Base-by-base conservation (phyloP, 2,113 vertebrate genomes). In the Dolichotis patagonum region DNA sequence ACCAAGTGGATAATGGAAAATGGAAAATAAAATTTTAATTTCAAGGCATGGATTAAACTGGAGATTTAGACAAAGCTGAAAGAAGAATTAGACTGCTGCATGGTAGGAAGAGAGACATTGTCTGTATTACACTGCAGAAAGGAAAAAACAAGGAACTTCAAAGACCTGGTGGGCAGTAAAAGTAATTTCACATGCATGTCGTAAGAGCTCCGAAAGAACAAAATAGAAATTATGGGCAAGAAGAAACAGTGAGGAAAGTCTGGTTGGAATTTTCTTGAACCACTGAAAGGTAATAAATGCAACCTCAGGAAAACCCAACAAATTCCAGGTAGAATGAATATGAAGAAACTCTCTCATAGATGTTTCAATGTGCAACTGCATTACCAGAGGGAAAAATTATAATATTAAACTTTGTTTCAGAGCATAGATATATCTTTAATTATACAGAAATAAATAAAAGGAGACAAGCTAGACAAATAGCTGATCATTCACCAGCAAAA, bases 381-480 rank as follows among this genome's bases (percentile, higher is more conserved):
- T 73, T 73, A 91, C 38, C 46, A 67, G 49, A 90, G 82, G 30
- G 11, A 86, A 88, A 86, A 91, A 96, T 5, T 19, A 69, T 62
- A 78, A 90, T 78, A 58, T 77, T 77, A 46, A 46, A 77, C 41
- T 80, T 84, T 78, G 22, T 46, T 90, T 49, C 38, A 96, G 54
- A 77, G 52, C 26, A 93, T 84, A 93, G 86, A 49, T 1, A 78
- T 16, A 90, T 63, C 95, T 96, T 35, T 63, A 52, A 52, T 11
- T 52, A 52, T 52, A 52, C 49, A 56, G 54, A 56, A 56, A 56
- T 16, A 56, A 56, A 56, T 16, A 56, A 56, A 54, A 16, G 46
- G 43, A 54, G 56, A 46, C 86, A 85, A 77, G 0, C 5, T 28
- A 65, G 3, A 84, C 9, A 20, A 11, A 75, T 30, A 38, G 20